A percentile compares a stretch with the other conserved stretches of the same genome.
Conservation (phyloP, 2,888 invertebrate species). For the Drosophila pseudotakahashii region DNA sequence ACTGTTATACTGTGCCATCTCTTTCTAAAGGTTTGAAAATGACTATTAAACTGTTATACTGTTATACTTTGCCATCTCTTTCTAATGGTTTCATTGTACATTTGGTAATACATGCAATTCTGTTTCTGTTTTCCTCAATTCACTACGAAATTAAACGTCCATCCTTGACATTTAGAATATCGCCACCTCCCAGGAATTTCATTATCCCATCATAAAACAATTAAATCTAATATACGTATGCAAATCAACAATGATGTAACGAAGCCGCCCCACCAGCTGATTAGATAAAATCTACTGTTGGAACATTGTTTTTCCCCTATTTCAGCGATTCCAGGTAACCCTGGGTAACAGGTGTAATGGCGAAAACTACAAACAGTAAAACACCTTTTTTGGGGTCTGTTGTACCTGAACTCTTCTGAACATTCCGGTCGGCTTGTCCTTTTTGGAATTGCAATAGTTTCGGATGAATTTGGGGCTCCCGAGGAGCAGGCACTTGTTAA, state of each 20-base stretch:
- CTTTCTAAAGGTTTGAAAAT: too few relatives aligned
- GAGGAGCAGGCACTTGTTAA: slow-evolving; percentile 65
- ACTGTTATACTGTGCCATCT: neutral
- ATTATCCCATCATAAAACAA: slow-evolving; percentile 59
- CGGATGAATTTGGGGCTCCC: slow-evolving; percentile 44
- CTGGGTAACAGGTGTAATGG: slow-evolving; percentile 30
- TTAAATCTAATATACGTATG: slow-evolving; percentile 59
- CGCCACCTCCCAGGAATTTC: slow-evolving; percentile 38
- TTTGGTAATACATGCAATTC: too few relatives aligned
- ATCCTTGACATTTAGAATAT: slow-evolving; percentile 26
- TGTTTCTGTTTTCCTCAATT: too few relatives aligned
- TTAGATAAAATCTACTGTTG: slow-evolving; percentile 32
- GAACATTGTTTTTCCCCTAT: slow-evolving; percentile 4
- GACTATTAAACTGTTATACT: neutral
- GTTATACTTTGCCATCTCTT: neutral
- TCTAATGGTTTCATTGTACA: too few relatives aligned
- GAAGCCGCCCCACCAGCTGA: neutral
- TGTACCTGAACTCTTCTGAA: slow-evolving; percentile 67
- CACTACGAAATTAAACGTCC: neutral
- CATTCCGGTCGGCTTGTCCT: slow-evolving; percentile 49
- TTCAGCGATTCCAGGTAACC: slow-evolving; percentile 7
- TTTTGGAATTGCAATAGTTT: slow-evolving; percentile 37
- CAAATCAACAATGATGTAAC: slow-evolving; percentile 40
- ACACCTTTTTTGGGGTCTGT: neutral
- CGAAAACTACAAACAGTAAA: neutral